A percentile compares a stretch with the other conserved stretches of the same genome.
phyloP scores from a whole-genome alignment of 2,113 vertebrate species.

The Chloebia gouldiae region DNA sequence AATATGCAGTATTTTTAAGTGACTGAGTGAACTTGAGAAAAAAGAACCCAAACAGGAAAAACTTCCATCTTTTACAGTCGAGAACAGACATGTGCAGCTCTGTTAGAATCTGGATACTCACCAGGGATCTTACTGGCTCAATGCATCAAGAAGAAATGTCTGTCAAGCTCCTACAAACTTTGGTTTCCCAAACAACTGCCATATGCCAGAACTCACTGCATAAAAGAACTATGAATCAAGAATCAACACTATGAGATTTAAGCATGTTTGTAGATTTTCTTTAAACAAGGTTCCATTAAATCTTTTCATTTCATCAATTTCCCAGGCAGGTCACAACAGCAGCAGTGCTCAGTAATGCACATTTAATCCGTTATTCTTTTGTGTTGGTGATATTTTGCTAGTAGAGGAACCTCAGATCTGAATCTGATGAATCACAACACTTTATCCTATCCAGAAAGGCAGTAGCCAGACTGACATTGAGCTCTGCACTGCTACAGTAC shows the following conservation, averaged over 20 bases:
- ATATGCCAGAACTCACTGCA: conserved; percentile 24
- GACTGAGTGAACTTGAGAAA: conserved; percentile 9
- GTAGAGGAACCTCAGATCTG: neutral
- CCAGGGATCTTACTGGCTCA: conserved; percentile 44
- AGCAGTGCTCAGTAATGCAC: neutral
- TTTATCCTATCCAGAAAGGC: neutral
- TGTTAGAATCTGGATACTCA: conserved; percentile 45
- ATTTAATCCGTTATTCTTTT: neutral
- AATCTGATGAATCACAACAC: neutral
- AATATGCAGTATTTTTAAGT: neutral
- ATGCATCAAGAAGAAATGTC: conserved; percentile 50
- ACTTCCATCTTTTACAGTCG: neutral
- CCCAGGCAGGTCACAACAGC: neutral
- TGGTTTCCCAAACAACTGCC: conserved; percentile 43
- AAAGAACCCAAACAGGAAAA: conserved; percentile 24
- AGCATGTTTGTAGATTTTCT: neutral
- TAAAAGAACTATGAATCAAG: neutral
- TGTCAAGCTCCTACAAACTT: conserved; percentile 52
- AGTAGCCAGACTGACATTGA: neutral
- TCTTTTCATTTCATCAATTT: neutral
- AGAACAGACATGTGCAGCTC: conserved; percentile 35
- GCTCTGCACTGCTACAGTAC: neutral
- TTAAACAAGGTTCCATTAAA: neutral
- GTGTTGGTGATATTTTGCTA: neutral
- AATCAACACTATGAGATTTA: neutral